Base-by-base conservation (phyloP, 2,797 vertebrate species). In the Sebastolobus altivelis region DNA sequence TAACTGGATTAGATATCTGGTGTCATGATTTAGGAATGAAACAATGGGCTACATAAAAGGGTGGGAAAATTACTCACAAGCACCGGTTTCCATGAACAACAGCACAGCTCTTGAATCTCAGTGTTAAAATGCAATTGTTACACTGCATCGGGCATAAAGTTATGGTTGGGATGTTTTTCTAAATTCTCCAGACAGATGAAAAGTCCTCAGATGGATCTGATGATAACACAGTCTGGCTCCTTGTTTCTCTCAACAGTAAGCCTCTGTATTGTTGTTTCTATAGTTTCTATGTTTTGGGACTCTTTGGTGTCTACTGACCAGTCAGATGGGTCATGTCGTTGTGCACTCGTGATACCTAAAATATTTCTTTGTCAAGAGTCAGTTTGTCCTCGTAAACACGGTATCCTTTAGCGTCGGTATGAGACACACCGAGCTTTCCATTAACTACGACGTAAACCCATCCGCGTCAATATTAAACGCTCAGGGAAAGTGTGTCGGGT, bases 11-110 rank as follows among this genome's bases (percentile, higher is more conserved):
- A 52, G 0, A 71, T 38, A 66, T 37, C 22, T 13, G 29, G 13
- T 56, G 59, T 69, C 77, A 52, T 20, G 29, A 29, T 61, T 79
- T 61, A 43, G 3, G 18, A 49, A 86, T 65, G 31, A 79, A 75
- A 25, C 11, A 18, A 27, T 22, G 56, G 13, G 35, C 54, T 29
- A 29, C 27, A 27, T 33, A 10, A 46, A 62, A 29, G 29, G 25
- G 10, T 16, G 22, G 20, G 20, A 6, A 3, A 22, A 69, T 56
- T 14, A 37, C 40, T 38, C 35, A 35, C 29, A 20, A 20, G 16
- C 33, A 61, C 25, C 2, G 1, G n/a, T 37, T 67, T 58, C 13
- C 20, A 35, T 27, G 8, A 78, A 54, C 33, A 65, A 27, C 18
- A 60, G 20, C 58, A 35, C n/a, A 60, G 40, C 16, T 8, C 27